These are phyloP conservation scores for Anthopleura xanthogrammica DNA, from an alignment of 92 coral and sea anemone genomes.

Conservation along the genomic window DNA sequence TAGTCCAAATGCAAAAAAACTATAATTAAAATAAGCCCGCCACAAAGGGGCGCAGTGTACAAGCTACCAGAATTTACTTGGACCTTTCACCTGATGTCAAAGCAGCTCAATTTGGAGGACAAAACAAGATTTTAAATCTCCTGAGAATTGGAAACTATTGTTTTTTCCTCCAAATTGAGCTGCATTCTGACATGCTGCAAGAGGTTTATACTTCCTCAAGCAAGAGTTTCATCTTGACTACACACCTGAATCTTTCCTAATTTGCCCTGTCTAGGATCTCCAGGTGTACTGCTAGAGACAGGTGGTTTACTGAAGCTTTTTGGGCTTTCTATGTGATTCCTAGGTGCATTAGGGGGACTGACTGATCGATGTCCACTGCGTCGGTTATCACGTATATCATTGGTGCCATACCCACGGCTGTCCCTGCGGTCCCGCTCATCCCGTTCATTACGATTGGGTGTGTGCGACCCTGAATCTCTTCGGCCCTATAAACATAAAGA, in stretches of 20 bases:
- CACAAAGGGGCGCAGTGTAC: no score
- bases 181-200: no score
- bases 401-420: constrained; percentile 22
- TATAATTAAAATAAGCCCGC: no score
- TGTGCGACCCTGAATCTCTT: constrained; percentile 1
- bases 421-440: constrained; percentile 28
- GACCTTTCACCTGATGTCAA: no score
- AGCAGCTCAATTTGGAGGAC: no score
- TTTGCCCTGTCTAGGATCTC: constrained; percentile 1
- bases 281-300: constrained; percentile 27
- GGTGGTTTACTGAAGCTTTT: constrained; percentile 26
- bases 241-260: constrained; percentile 5
- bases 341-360: constrained; percentile 19
- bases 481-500: background rate
- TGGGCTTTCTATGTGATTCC: constrained; percentile 20
- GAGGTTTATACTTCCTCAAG: no score
- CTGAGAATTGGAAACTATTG: no score
- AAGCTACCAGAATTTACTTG: no score
- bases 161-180: no score
- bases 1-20: no score
- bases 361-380: constrained; percentile 28
- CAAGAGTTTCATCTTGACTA: no score
- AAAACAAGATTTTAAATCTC: no score
- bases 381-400: constrained; percentile 4
- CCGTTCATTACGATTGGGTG: constrained; percentile 19